Percentiles rank a stretch among this genome's conserved stretches.
phyloP scores from a whole-genome alignment of 1,140 invertebrate genomes.

The Anoplolepis gracilipes region DNA sequence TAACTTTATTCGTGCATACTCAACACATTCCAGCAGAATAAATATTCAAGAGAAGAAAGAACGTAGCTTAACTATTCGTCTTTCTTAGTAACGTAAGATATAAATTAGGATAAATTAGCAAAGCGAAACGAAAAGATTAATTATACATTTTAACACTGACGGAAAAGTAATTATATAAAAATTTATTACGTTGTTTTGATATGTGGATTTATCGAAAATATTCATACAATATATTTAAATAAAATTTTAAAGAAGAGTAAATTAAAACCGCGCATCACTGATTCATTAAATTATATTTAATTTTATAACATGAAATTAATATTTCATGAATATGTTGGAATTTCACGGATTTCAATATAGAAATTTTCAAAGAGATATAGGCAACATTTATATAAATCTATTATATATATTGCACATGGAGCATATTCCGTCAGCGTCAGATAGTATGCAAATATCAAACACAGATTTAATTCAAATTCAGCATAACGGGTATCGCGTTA shows the following conservation, averaged over 20 bases:
- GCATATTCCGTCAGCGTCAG: conserved; percentile 6
- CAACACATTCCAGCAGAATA: conserved; percentile 57
- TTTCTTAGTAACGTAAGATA: conserved; percentile 33
- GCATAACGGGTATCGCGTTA: not conserved
- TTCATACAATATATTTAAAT: not conserved
- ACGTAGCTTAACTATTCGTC: conserved; percentile 38
- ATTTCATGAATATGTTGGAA: not conserved
- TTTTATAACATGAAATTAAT: conserved; percentile 5
- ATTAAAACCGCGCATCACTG: not conserved
- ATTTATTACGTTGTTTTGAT: conserved; percentile 43
- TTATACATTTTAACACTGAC: conserved; percentile 47
- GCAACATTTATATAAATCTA: too few relatives aligned
- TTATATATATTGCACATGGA: too few relatives aligned
- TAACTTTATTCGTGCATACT: conserved; percentile 54
- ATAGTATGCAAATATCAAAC: not conserved
- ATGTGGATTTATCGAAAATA: not conserved
- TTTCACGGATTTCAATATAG: not conserved
- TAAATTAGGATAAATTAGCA: conserved; percentile 47
- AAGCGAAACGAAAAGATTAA: conserved; percentile 48
- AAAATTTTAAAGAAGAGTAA: not conserved
- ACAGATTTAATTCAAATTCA: not conserved
- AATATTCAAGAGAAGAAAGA: conserved; percentile 52
- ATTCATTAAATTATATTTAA: conserved; percentile 17
- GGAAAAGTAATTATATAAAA: conserved; percentile 33
- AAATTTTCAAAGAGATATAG: not conserved